phyloP scores from a whole-genome alignment of 1,140 invertebrate genomes.

The Platyscapa corneri region DNA sequence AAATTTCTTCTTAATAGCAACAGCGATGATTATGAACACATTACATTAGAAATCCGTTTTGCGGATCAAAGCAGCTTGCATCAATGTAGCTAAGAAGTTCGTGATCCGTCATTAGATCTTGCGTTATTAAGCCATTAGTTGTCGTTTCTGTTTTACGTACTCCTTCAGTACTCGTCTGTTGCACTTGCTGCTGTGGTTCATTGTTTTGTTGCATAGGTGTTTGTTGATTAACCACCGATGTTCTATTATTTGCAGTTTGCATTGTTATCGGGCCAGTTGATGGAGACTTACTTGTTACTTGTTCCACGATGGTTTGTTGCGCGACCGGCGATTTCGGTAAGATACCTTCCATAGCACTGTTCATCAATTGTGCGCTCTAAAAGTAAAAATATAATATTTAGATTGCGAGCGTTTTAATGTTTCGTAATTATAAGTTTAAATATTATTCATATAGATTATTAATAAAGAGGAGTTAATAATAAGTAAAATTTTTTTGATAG shows the following conservation, averaged over 20 bases:
- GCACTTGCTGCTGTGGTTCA: constrained; percentile 56
- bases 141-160: constrained; percentile 68
- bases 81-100: constrained; percentile 90
- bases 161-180: constrained; percentile 51
- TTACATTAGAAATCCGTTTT: constrained; percentile 71
- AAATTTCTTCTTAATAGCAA: neutral
- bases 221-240: constrained; percentile 48
- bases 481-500: too few relatives aligned
- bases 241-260: constrained; percentile 44
- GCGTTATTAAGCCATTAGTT: constrained; percentile 75
- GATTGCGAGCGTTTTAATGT: too few relatives aligned
- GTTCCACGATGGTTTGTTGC: constrained; percentile 67
- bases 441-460: too few relatives aligned
- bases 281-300: constrained; percentile 68
- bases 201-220: constrained; percentile 62
- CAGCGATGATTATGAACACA: neutral
- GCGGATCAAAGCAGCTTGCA: constrained; percentile 86
- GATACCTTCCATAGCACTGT: constrained; percentile 70
- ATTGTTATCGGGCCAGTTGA: constrained; percentile 56
- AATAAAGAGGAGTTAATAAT: too few relatives aligned
- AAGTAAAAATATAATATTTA: constrained; percentile 6
- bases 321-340: constrained; percentile 69
- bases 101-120: constrained; percentile 87
- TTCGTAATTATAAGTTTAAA: too few relatives aligned
- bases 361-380: constrained; percentile 71